Conservation (phyloP, 2,113 vertebrate species). For the Centropristis striata region DNA sequence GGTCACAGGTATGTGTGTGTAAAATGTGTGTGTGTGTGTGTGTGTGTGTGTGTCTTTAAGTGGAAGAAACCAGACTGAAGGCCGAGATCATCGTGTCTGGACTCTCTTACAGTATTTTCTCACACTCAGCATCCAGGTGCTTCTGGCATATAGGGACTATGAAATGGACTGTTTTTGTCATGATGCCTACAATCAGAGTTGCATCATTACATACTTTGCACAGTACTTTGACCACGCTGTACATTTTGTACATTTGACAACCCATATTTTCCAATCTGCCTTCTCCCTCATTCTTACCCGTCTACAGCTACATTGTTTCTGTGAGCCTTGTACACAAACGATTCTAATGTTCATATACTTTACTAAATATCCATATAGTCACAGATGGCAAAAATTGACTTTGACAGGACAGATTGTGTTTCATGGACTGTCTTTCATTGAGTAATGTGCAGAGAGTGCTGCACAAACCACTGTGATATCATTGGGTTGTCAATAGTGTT, state of each 20-base stretch:
- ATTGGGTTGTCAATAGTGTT: constrained; percentile 69
- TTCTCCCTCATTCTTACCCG: constrained; percentile 19
- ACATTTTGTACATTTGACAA: constrained; percentile 47
- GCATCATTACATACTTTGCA: constrained; percentile 27
- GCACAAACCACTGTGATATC: constrained; percentile 69
- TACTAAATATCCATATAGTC: constrained; percentile 40
- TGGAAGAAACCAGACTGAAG: constrained; percentile 27
- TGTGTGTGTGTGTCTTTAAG: constrained; percentile 1
- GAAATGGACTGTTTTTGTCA: constrained; percentile 61
- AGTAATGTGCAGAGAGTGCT: constrained; percentile 54
- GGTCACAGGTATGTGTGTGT: constrained; percentile 49
- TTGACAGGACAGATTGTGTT: constrained; percentile 67
- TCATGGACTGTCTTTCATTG: constrained; percentile 59
- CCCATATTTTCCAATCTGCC: constrained; percentile 28
- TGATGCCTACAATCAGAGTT: constrained; percentile 51
- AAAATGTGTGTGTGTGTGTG: constrained; percentile 7
- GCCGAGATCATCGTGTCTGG: constrained; percentile 47
- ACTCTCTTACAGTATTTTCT: constrained; percentile 60
- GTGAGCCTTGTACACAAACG: constrained; percentile 24
- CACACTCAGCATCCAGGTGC: constrained; percentile 69
- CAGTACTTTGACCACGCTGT: background rate
- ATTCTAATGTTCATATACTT: constrained; percentile 21
- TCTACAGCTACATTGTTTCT: constrained; percentile 19
- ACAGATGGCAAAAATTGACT: constrained; percentile 57
- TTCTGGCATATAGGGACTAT: constrained; percentile 62